Conservation (phyloP, 2,113 vertebrate species). For the Hypomesus transpacificus region DNA sequence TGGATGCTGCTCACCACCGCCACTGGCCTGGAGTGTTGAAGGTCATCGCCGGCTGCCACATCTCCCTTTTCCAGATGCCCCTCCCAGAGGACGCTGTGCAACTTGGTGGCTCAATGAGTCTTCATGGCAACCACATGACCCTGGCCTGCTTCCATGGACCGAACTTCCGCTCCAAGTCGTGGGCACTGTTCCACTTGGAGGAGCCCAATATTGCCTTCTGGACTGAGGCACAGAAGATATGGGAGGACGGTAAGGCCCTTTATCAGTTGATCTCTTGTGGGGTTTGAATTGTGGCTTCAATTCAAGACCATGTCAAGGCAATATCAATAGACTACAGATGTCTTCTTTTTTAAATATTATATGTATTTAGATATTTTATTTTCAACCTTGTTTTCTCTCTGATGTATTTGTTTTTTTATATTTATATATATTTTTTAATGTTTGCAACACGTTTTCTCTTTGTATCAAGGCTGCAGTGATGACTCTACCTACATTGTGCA, state of each 20-base stretch:
- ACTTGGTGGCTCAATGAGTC: constrained; percentile 95
- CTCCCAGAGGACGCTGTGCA: constrained; percentile 94
- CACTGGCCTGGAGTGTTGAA: constrained; percentile 96
- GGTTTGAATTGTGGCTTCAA: background rate
- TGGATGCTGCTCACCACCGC: constrained; percentile 93
- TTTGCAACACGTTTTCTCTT: background rate
- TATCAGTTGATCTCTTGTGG: no score
- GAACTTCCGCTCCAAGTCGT: constrained; percentile 97
- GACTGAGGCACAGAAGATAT: constrained; percentile 98
- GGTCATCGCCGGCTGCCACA: constrained; percentile 92
- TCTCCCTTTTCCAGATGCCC: constrained; percentile 94
- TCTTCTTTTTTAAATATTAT: background rate
- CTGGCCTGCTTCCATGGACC: constrained; percentile 96
- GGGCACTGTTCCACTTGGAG: constrained; percentile 97
- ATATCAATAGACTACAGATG: background rate
- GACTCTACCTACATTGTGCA: constrained; percentile 96
- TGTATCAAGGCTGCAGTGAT: constrained; percentile 81
- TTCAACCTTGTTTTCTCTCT: background rate
- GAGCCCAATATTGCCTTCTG: constrained; percentile 98
- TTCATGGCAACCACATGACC: constrained; percentile 98
- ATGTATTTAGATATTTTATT: background rate
- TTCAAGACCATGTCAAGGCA: background rate
- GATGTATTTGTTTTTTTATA: background rate
- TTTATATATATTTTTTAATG: background rate
- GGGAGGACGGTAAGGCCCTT: constrained; percentile 85